A percentile compares a stretch with the other conserved stretches of the same genome.
Evolutionary conservation across 2,113 vertebrate species (phyloP).

Genomic region (Sciurus niger): DNA sequence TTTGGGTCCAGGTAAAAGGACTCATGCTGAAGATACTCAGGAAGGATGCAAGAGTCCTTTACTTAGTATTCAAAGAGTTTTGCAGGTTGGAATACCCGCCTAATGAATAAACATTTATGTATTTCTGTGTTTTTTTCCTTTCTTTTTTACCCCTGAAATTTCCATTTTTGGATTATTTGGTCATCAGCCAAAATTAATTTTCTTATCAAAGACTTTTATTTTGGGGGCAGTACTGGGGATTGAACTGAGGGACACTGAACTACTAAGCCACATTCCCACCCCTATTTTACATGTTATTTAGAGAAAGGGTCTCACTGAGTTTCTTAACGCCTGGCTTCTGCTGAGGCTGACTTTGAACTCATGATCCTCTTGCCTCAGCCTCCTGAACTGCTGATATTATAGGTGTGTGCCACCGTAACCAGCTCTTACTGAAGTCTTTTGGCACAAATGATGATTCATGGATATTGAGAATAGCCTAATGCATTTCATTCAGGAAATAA

Average conservation of each 20-base stretch:
- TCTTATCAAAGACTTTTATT: background rate
- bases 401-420: too few relatives aligned
- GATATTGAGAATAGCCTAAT: background rate
- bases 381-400: too few relatives aligned
- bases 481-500: background rate
- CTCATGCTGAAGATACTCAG: background rate
- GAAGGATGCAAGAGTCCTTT: background rate
- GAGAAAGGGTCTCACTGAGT: too few relatives aligned
- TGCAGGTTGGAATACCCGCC: background rate
- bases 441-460: background rate
- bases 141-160: background rate
- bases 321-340: too few relatives aligned
- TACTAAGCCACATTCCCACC: too few relatives aligned
- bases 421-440: background rate
- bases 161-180: background rate
- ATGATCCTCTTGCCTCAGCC: too few relatives aligned
- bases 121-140: background rate
- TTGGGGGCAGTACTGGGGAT: too few relatives aligned
- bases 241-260: too few relatives aligned
- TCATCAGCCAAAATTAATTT: constrained; percentile 42
- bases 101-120: background rate
- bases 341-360: too few relatives aligned
- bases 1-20: background rate
- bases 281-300: too few relatives aligned
- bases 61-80: background rate